These are phyloP conservation scores for Pterostichus madidus DNA, from an alignment of 2,888 invertebrate genomes.

Conservation along the genomic window DNA sequence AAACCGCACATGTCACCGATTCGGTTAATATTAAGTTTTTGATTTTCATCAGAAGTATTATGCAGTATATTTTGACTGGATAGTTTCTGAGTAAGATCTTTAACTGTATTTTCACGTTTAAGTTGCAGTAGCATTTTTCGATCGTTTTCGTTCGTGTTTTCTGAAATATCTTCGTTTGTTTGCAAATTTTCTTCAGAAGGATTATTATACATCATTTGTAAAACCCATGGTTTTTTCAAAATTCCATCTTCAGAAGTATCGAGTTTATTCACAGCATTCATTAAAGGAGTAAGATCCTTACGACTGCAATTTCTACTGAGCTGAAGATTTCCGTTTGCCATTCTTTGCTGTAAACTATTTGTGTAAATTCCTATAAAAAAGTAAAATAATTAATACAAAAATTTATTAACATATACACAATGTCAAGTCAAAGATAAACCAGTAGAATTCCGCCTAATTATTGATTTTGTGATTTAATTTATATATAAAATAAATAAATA, in stretches of 20 bases:
- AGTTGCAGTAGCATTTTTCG: conserved; percentile 83
- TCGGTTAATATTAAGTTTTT: conserved; percentile 76
- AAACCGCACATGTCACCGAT: conserved; percentile 93
- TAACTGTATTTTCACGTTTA: conserved; percentile 91
- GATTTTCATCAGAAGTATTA: conserved; percentile 80
- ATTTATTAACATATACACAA: neutral
- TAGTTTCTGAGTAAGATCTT: conserved; percentile 92
- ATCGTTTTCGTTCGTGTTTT: conserved; percentile 78
- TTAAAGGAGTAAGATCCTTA: conserved; percentile 79
- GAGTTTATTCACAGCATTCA: conserved; percentile 80
- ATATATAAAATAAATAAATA: neutral
- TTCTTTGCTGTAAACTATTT: conserved; percentile 80
- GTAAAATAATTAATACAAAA: conserved; percentile 40
- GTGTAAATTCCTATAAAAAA: conserved; percentile 80
- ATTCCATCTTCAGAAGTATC: conserved; percentile 77
- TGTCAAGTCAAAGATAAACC: neutral
- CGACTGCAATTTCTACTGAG: conserved; percentile 76
- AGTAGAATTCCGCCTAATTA: too few relatives aligned
- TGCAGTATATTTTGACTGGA: conserved; percentile 84
- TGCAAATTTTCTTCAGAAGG: conserved; percentile 80
- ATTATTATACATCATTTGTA: conserved; percentile 72
- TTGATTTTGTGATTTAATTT: too few relatives aligned
- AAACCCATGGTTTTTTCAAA: conserved; percentile 71
- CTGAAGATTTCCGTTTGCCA: conserved; percentile 81
- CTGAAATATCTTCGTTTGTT: conserved; percentile 78